Conservation (phyloP, 2,888 invertebrate species). For the Cotesia congregata region DNA sequence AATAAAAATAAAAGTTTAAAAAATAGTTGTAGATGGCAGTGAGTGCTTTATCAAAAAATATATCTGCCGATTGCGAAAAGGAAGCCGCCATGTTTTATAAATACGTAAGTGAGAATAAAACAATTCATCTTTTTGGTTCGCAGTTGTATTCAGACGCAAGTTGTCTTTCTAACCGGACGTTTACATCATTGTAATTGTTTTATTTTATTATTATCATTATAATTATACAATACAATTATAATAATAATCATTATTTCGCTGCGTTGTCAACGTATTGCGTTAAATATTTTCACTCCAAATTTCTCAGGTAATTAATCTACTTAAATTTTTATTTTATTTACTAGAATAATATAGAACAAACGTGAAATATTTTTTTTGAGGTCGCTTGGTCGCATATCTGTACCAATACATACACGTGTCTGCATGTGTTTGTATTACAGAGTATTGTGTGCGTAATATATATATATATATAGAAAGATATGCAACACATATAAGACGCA, state of each 20-base stretch:
- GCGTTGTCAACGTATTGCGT: not conserved
- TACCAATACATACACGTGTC: not conserved
- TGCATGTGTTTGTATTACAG: not conserved
- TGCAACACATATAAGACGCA: not conserved
- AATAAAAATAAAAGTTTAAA: no score
- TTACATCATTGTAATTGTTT: conserved; percentile 21
- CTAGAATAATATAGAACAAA: not conserved
- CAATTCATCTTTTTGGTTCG: conserved; percentile 41
- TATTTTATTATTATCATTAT: conserved; percentile 5
- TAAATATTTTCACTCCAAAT: not conserved
- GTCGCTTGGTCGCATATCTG: conserved; percentile 2
- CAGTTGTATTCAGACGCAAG: conserved; percentile 60
- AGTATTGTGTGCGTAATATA: not conserved
- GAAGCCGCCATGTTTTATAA: not conserved
- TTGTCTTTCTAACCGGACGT: conserved; percentile 55
- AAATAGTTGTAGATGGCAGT: no score
- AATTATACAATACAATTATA: not conserved
- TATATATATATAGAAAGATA: not conserved
- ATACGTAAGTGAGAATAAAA: not conserved
- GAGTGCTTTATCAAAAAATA: not conserved
- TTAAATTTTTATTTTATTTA: conserved; percentile 20
- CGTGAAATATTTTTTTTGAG: not conserved
- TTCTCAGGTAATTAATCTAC: not conserved
- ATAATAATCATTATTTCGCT: not conserved
- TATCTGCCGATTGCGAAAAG: not conserved